Base-by-base conservation (phyloP, 37 sponge, comb jelly and placozoan genomes). In the Bolinopsis microptera region DNA sequence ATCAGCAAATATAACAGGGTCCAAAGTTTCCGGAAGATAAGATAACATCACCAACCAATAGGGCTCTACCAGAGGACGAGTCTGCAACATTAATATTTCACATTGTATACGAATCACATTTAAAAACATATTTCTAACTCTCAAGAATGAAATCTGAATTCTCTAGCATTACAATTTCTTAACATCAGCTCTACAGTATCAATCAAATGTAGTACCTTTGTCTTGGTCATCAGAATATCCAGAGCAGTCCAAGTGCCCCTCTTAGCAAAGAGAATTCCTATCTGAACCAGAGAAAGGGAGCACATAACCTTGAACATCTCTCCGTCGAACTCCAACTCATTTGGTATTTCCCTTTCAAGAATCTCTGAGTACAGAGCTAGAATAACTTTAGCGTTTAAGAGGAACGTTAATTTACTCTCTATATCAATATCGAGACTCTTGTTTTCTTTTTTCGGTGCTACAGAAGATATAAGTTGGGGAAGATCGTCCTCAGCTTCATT, bases 181-280 rank as follows among this genome's bases (percentile, higher is more conserved):
- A n/a, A n/a, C n/a, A n/a, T n/a, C n/a, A n/a, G n/a, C n/a, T n/a
- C n/a, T n/a, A n/a, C n/a, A n/a, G n/a, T n/a, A n/a, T n/a, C n/a
- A n/a, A n/a, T n/a, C n/a, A n/a, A n/a, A n/a, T n/a, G n/a, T n/a
- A n/a, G n/a, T n/a, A 86, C 90, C 90, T 86, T 86, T 9, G 26
- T 33, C 35, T 86, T 86, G 13, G 90, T 86, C 90, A 86, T 86
- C 48, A 86, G 90, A 40, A 86, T 38, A 40, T 86, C 90, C 16
- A 86, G 41, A 41, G 90, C 90, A 40, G 90, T 40, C 90, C 90
- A 86, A 27, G 41, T n/a, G 16, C 90, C 90, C n/a, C 61, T 9
- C 27, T 86, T 86, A 41, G 90, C 90, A 27, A 86, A 41, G 0
- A 86, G 26, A 18, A 86, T 86, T 9, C 90, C 90, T 30, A 86